Base-by-base conservation (phyloP, 2,888 invertebrate species). In the Neuroscelio doddi region DNA sequence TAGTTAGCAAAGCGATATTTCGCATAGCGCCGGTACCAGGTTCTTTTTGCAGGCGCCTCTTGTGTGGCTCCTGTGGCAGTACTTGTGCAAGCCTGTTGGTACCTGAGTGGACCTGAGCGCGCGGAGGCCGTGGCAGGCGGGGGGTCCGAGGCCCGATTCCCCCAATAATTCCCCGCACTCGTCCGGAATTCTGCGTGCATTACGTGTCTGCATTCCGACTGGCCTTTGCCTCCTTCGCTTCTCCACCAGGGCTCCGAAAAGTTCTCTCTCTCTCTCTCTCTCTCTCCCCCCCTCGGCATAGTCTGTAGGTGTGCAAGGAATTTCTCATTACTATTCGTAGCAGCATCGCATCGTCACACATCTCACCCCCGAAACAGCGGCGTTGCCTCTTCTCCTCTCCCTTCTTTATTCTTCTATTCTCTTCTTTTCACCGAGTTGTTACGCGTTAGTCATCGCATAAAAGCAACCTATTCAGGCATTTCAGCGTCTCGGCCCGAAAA, bases 201-300 rank as follows among this genome's bases (percentile, higher is more conserved):
- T 81, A 80, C 81, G 81, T 80, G 81, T 80, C 80, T 80, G 66
- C 80, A 80, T 81, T 81, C 80, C 78, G 69, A 69, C 74, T 80
- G 79, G 76, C 80, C 78, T 78, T 79, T 79, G 76, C 71, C 78
- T 78, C 72, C 57, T 44, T 14, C 47, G n/a, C n/a, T n/a, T 36
- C 72, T 65, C 44, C 16, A 26, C 30, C 52, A 34, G 24, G 14
- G 32, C 44, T 52, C 27, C n/a, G n/a, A n/a, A n/a, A n/a, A n/a
- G n/a, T n/a, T n/a, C n/a, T 52, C 45, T n/a, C n/a, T n/a, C n/a
- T n/a, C n/a, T n/a, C n/a, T n/a, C n/a, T n/a, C n/a, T n/a, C n/a
- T n/a, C n/a, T n/a, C n/a, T n/a, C n/a, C n/a, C 9, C 34, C 15
- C 21, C 15, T 38, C 38, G 24, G 12, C 21, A n/a, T n/a, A n/a